phyloP scores from a whole-genome alignment of 2,113 vertebrate genomes.

The Gallinago paraguaiae region DNA sequence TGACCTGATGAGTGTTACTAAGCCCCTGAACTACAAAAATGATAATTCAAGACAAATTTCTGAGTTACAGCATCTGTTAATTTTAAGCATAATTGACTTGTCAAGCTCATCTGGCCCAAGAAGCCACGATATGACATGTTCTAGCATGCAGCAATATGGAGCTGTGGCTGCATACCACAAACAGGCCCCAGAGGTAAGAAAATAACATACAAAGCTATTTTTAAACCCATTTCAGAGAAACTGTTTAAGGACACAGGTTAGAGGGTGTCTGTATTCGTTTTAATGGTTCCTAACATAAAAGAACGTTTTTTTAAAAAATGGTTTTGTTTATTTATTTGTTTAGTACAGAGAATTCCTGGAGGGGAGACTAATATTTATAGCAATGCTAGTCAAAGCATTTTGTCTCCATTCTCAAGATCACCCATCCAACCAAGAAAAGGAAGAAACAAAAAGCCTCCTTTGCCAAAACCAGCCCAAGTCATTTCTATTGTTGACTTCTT shows the following conservation, averaged over 20 bases:
- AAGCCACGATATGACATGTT: rapidly evolving
- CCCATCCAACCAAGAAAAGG: neutral
- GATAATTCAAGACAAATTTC: neutral
- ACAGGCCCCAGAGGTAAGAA: neutral
- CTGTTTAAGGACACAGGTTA: neutral
- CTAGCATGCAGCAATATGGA: neutral
- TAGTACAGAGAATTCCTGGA: constrained; percentile 11
- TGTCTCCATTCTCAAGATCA: neutral
- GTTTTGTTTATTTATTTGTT: constrained; percentile 6
- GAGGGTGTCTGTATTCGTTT: neutral
- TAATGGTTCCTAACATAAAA: neutral
- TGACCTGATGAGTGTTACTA: neutral
- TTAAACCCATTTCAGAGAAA: neutral
- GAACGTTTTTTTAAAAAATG: neutral
- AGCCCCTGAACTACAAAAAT: neutral
- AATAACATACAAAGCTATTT: neutral
- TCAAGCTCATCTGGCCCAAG: neutral
- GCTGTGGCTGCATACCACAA: neutral
- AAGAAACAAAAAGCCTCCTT: constrained; percentile 25
- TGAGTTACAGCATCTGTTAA: neutral
- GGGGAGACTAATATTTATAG: constrained; percentile 7
- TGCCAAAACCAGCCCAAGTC: neutral
- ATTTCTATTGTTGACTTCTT: constrained; percentile 14
- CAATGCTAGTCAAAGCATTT: neutral
- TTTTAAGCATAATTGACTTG: neutral